A percentile compares a stretch with the other conserved stretches of the same genome.
These are phyloP conservation scores for Oxycera nigricornis DNA, from an alignment of 2,888 invertebrate species.

Conservation along the genomic window DNA sequence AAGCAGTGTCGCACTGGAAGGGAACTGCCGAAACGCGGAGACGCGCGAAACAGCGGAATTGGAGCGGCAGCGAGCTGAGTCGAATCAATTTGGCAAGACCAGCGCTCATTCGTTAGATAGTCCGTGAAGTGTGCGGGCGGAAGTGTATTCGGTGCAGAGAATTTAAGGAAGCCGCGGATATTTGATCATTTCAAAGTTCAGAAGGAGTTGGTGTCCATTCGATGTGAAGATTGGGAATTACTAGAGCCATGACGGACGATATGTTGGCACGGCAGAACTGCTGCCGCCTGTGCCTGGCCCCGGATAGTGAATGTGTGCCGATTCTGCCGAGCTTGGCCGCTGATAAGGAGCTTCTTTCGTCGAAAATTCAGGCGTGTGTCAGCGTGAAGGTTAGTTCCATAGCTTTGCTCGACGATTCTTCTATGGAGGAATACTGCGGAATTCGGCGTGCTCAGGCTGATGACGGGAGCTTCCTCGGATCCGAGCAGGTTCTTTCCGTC, in stretches of 20 bases:
- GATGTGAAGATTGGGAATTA: constrained; percentile 20
- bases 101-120: background rate
- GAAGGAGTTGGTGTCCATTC: constrained; percentile 24
- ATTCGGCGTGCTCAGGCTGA: background rate
- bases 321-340: constrained; percentile 62
- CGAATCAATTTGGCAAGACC: constrained; percentile 25
- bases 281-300: constrained; percentile 62
- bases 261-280: constrained; percentile 57
- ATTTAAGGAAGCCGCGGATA: background rate
- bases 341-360: constrained; percentile 61
- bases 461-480: background rate
- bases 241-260: constrained; percentile 49
- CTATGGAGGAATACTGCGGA: background rate
- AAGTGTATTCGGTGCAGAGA: background rate
- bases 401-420: background rate
- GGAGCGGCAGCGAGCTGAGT: constrained; percentile 17
- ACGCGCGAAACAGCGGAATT: constrained; percentile 10
- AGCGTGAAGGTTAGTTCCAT: constrained; percentile 60
- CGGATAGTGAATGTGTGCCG: constrained; percentile 62
- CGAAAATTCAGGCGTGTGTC: constrained; percentile 61
- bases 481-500: background rate
- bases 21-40: constrained; percentile 19
- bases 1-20: background rate
- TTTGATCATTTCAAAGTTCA: background rate
- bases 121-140: constrained; percentile 12